phyloP scores from a whole-genome alignment of 2,888 invertebrate species.

The Bruchidius siliquastri region DNA sequence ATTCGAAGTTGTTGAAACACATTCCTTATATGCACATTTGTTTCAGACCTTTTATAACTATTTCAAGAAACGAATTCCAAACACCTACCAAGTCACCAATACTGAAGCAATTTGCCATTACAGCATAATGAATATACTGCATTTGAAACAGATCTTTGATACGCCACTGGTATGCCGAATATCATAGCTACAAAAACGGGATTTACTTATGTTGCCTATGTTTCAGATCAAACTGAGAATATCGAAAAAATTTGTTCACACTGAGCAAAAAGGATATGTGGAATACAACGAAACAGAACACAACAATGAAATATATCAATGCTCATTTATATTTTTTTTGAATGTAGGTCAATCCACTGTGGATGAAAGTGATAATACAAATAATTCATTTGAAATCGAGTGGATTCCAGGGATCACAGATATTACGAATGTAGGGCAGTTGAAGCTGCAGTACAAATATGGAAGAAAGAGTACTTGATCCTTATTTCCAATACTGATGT shows the following conservation, averaged over 20 bases:
- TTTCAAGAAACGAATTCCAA: slow-evolving; percentile 65
- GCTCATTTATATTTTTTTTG: slow-evolving; percentile 35
- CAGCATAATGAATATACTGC: slow-evolving; percentile 60
- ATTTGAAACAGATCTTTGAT: slow-evolving; percentile 70
- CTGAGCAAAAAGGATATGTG: slow-evolving; percentile 55
- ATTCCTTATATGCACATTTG: not conserved
- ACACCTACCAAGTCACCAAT: slow-evolving; percentile 58
- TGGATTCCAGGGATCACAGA: slow-evolving; percentile 73
- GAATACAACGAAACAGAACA: slow-evolving; percentile 33
- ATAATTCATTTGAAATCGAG: slow-evolving; percentile 58
- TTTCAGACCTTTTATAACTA: slow-evolving; percentile 63
- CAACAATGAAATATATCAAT: slow-evolving; percentile 38
- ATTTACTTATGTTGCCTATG: not conserved
- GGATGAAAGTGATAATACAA: slow-evolving; percentile 53
- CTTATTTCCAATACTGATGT: too few relatives aligned
- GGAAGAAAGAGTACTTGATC: slow-evolving; percentile 52
- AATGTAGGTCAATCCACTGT: slow-evolving; percentile 50
- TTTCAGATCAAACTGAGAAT: slow-evolving; percentile 58
- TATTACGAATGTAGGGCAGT: slow-evolving; percentile 64
- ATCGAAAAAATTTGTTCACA: slow-evolving; percentile 60
- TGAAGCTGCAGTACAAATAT: slow-evolving; percentile 67
- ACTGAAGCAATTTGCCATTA: slow-evolving; percentile 60
- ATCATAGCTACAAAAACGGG: not conserved
- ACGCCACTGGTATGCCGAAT: slow-evolving; percentile 52
- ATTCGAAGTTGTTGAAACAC: too few relatives aligned